Base-by-base conservation (phyloP, 1,140 invertebrate species). In the Limonius californicus region DNA sequence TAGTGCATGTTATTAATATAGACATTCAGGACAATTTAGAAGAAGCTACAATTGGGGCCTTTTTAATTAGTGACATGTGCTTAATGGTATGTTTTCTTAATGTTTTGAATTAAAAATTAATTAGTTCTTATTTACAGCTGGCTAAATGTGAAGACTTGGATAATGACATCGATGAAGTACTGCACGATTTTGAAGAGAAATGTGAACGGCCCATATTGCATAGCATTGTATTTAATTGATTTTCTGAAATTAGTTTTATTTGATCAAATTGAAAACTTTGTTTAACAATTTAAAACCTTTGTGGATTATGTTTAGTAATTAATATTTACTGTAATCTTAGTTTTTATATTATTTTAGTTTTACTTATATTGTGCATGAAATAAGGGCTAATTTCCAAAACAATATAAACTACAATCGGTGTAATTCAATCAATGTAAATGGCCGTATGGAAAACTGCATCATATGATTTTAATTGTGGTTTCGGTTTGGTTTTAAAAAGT, bases 1-100 rank as follows among this genome's bases (percentile, higher is more conserved):
- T 92, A 7, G 94, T 94, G 1, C 98, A 99, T 82, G 86, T 99
- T 11, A 91, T 99, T 20, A 99, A 99, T 78, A 91, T 99, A 68
- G 97, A 99, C 74, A 98, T 99, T 75, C 94, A 96, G 78, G 98
- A 99, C 82, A 99, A 99, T 79, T 95, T 99, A 63, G 97, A 99
- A 81, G 98, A 99, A 77, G 97, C 97, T 0, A 97, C 97, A n/a
- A 90, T 99, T 73, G 98, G 98, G 63, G 97, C 97, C n/a, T 97
- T 99, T 81, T 81, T 98, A 62, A 97, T 99, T 63, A 94, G 91
- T 77, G 95, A 99, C 80, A 84, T 99, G 76, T 91, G 95, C 53
- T 87, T 87, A 53, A 86, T 92, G 85, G 92, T 94, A 85, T 77
- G 75, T 70, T n/a, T n/a, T n/a, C n/a, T 61, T 62, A 60, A 50